Conservation (phyloP, 2,113 vertebrate species). For the Petromus typicus region DNA sequence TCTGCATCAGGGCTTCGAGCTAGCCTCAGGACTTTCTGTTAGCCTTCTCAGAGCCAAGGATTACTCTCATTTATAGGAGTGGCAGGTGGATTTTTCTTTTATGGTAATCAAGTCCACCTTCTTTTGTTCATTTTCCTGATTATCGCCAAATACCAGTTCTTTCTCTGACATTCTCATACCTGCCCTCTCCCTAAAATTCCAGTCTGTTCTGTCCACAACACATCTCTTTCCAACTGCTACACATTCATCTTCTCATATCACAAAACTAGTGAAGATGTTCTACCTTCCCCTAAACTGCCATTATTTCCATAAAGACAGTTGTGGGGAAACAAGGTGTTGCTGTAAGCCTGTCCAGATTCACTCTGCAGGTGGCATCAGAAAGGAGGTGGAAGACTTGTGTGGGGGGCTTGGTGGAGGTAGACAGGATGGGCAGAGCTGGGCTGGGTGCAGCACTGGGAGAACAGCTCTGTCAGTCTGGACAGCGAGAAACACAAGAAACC, state of each 20-base stretch:
- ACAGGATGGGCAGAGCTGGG: neutral
- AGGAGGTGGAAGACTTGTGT: neutral
- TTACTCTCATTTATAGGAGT: neutral
- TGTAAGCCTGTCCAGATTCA: neutral
- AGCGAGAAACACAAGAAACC: neutral
- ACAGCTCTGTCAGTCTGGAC: neutral
- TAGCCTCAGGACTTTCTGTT: neutral
- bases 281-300: neutral
- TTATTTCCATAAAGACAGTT: neutral
- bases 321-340: neutral
- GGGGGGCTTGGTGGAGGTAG: neutral
- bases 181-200: neutral
- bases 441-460: neutral
- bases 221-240: neutral
- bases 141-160: neutral
- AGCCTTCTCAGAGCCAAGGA: neutral
- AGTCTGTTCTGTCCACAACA: neutral
- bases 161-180: neutral
- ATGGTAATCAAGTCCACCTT: neutral
- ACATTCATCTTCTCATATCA: no score
- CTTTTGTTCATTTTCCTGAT: neutral
- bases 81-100: neutral
- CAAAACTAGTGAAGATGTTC: neutral
- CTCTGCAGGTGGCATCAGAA: neutral
- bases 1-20: neutral